Percentiles rank a stretch among this genome's conserved stretches.
phyloP scores from a whole-genome alignment of 2,888 invertebrate genomes.

The Coecobrya sp. region DNA sequence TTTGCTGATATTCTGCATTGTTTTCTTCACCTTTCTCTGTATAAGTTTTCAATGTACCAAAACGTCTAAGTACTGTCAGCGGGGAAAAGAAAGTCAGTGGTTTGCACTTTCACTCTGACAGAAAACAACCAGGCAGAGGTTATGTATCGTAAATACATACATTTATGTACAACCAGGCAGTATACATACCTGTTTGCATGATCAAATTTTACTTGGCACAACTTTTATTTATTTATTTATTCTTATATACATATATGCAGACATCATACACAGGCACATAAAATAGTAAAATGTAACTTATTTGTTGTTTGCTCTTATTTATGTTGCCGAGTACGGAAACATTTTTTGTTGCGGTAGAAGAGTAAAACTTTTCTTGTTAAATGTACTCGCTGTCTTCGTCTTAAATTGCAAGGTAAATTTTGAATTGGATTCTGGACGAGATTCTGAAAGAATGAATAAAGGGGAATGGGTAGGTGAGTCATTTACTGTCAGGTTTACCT shows the following conservation, averaged over 20 bases:
- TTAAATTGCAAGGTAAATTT: background rate
- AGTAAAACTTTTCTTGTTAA: slow-evolving; percentile 11
- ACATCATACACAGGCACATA: too few species aligned
- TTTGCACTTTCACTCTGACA: slow-evolving; percentile 1
- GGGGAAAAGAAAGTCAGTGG: slow-evolving; percentile 18
- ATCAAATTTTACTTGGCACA: too few species aligned
- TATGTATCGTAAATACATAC: background rate
- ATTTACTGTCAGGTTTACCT: background rate
- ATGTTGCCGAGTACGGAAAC: background rate
- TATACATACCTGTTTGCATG: background rate
- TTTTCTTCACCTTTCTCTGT: background rate
- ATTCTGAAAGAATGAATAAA: too few species aligned
- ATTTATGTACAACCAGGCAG: background rate
- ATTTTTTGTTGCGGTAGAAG: background rate
- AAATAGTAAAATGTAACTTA: too few species aligned
- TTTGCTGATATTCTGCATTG: background rate
- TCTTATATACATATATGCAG: too few species aligned
- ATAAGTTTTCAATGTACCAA: background rate
- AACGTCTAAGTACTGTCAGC: background rate
- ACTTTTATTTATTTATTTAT: too few species aligned
- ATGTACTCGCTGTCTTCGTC: background rate
- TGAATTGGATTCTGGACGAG: too few species aligned
- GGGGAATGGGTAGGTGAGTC: too few species aligned
- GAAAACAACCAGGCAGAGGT: background rate
- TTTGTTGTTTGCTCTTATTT: too few species aligned